These are phyloP conservation scores for Drosophila seguyi DNA, from an alignment of 1,140 invertebrate species.

Conservation along the genomic window DNA sequence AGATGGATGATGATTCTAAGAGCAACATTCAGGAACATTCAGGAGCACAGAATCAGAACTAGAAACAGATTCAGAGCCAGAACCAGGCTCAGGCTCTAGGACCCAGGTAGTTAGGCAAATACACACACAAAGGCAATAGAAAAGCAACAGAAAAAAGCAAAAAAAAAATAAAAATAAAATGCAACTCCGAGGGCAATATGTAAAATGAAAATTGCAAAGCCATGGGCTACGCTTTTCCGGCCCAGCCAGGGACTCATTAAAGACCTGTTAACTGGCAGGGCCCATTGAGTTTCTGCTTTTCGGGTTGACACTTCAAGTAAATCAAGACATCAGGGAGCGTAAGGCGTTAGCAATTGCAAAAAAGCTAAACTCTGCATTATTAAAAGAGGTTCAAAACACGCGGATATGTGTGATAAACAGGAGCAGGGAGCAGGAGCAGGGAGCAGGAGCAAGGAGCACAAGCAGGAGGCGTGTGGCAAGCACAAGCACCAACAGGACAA, in stretches of 20 bases:
- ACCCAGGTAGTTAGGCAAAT: slow-evolving; percentile 59
- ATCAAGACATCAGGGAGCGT: slow-evolving; percentile 1
- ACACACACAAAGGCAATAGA: slow-evolving; percentile 55
- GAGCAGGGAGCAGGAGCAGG: background rate
- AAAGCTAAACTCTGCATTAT: slow-evolving; percentile 1
- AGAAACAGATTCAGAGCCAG: background rate
- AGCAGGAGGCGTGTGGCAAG: background rate
- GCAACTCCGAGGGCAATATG: slow-evolving; percentile 80
- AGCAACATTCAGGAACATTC: slow-evolving; percentile 37
- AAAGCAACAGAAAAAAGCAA: slow-evolving; percentile 28
- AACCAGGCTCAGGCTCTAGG: slow-evolving; percentile 20
- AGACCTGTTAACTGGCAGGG: slow-evolving; percentile 17
- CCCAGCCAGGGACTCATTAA: slow-evolving; percentile 43
- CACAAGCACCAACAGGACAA: background rate
- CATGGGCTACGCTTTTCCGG: slow-evolving; percentile 23
- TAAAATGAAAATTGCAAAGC: slow-evolving; percentile 75
- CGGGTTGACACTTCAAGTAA: background rate
- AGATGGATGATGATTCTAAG: slow-evolving; percentile 44
- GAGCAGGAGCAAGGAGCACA: background rate
- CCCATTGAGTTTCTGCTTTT: background rate
- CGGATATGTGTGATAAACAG: slow-evolving; percentile 3
- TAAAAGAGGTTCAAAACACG: slow-evolving; percentile 19
- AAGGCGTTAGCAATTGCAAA: background rate
- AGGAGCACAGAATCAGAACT: background rate
- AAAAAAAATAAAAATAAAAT: slow-evolving; percentile 37